Conservation (phyloP, 2,888 invertebrate species). For the Drosophila aldrichi region DNA sequence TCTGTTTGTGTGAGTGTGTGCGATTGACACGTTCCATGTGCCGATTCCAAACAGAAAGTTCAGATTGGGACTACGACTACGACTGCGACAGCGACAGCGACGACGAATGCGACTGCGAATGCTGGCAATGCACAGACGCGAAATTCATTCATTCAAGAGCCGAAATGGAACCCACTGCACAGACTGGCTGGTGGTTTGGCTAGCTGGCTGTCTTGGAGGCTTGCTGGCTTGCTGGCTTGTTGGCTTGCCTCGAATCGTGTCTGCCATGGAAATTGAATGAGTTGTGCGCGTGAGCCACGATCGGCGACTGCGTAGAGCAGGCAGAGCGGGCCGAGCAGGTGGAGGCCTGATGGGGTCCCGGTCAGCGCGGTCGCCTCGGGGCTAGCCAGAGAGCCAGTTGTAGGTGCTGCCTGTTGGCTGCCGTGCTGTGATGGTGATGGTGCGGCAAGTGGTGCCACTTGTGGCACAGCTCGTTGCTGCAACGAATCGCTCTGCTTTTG, state of each 20-base stretch:
- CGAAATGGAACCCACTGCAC: slow-evolving; percentile 24
- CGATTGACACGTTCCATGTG: slow-evolving; percentile 77
- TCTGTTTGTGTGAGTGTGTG: slow-evolving; percentile 55
- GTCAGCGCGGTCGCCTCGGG: slow-evolving; percentile 51
- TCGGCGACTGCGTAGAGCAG: slow-evolving; percentile 44
- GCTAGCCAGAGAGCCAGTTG: slow-evolving; percentile 39
- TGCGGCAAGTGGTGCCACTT: slow-evolving; percentile 20
- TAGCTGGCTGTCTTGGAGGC: slow-evolving; percentile 2
- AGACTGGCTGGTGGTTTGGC: slow-evolving; percentile 10
- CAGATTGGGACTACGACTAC: slow-evolving; percentile 30
- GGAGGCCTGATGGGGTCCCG: slow-evolving; percentile 7
- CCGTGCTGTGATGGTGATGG: slow-evolving; percentile 16
- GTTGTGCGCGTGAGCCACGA: slow-evolving; percentile 81
- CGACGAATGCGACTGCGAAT: slow-evolving; percentile 34
- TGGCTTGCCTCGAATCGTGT: slow-evolving; percentile 68
- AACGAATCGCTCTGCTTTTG: slow-evolving; percentile 59
- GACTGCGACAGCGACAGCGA: too few relatives aligned
- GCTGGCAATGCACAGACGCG: slow-evolving; percentile 59
- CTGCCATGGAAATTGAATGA: slow-evolving; percentile 79
- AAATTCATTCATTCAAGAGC: slow-evolving; percentile 75
- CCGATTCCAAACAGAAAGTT: slow-evolving; percentile 56
- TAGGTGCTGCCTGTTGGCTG: slow-evolving; percentile 31
- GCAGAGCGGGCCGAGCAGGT: slow-evolving; percentile 28
- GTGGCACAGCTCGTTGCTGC: slow-evolving; percentile 12
- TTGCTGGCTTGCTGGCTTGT: background rate